phyloP scores from a whole-genome alignment of 2,888 invertebrate species.

The Neoitamus cyanurus region DNA sequence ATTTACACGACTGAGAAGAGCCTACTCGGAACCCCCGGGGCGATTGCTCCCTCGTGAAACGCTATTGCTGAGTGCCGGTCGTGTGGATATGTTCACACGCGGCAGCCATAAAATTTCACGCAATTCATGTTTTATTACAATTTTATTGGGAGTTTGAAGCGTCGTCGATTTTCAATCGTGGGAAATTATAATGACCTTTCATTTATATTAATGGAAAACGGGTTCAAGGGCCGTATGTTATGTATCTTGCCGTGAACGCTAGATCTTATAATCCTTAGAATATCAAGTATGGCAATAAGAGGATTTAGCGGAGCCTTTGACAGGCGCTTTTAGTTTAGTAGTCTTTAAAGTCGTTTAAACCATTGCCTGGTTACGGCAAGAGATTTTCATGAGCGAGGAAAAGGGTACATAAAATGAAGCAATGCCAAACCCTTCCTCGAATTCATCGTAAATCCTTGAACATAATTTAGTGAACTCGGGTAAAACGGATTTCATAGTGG shows the following conservation, averaged over 20 bases:
- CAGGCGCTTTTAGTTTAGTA: background rate
- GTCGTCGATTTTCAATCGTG: background rate
- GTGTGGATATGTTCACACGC: background rate
- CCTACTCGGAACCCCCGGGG: background rate
- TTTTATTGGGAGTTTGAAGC: background rate
- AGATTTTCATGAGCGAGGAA: background rate
- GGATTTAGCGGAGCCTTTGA: background rate
- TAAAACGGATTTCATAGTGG: background rate
- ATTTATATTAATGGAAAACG: background rate
- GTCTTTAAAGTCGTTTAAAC: background rate
- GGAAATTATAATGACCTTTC: background rate
- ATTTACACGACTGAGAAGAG: background rate
- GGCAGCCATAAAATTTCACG: background rate
- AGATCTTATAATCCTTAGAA: background rate
- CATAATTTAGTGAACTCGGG: background rate
- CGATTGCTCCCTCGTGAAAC: background rate
- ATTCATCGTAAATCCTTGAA: background rate
- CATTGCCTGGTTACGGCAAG: background rate
- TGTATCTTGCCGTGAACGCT: background rate
- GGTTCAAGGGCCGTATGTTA: background rate
- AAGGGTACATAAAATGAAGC: background rate
- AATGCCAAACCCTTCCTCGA: background rate
- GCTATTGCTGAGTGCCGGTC: background rate
- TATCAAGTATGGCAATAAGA: background rate
- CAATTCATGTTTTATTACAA: background rate